Conservation (phyloP, 2,888 invertebrate species). For the Metalampra italica region DNA sequence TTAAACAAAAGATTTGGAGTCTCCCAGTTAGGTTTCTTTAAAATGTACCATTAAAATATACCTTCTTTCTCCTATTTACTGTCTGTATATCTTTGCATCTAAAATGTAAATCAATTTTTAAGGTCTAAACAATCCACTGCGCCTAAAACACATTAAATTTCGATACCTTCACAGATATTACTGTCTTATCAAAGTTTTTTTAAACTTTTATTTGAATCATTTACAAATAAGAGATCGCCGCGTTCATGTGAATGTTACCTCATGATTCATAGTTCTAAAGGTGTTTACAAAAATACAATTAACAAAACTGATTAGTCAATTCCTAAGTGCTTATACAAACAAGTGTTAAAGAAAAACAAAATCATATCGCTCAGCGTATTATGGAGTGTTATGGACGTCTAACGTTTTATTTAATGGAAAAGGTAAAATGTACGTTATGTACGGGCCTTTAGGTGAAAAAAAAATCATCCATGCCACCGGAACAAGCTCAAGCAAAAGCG, state of each 20-base stretch:
- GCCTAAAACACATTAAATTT: too few species aligned
- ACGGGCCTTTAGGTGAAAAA: background rate
- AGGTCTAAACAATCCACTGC: too few species aligned
- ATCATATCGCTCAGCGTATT: slow-evolving; percentile 64
- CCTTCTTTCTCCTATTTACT: too few species aligned
- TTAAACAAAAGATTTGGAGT: too few species aligned
- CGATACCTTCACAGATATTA: too few species aligned
- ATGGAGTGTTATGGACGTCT: slow-evolving; percentile 44
- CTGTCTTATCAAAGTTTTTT: too few species aligned
- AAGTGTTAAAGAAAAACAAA: slow-evolving; percentile 71
- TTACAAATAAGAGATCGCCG: too few species aligned
- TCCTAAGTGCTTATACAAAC: slow-evolving; percentile 66
- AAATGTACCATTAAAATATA: too few species aligned
- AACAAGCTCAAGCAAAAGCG: slow-evolving; percentile 74
- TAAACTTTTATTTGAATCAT: too few species aligned
- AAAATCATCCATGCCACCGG: slow-evolving; percentile 52
- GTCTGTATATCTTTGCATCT: too few species aligned
- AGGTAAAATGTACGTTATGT: background rate
- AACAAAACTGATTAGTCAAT: slow-evolving; percentile 64
- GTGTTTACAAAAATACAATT: background rate
- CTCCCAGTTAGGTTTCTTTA: too few species aligned
- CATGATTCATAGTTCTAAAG: background rate
- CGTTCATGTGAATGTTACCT: background rate
- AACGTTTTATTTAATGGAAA: background rate
- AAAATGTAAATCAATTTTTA: too few species aligned